These are phyloP conservation scores for Notodonta ziczac DNA, from an alignment of 2,888 invertebrate genomes.

Conservation along the genomic window DNA sequence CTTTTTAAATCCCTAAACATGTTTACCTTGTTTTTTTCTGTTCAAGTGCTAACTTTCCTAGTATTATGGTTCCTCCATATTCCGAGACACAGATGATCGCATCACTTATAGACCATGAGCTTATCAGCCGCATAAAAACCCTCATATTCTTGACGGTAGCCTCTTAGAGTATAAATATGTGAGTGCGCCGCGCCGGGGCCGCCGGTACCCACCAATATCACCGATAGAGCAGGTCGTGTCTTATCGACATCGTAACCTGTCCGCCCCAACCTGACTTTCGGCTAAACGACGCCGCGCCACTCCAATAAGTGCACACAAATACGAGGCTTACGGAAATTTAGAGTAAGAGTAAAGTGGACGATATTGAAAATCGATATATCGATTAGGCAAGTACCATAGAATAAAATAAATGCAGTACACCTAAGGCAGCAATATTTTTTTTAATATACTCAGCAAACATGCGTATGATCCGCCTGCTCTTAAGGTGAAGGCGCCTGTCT, in stretches of 20 bases:
- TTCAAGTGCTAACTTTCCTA: too few relatives aligned
- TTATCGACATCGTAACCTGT: slow-evolving; percentile 63
- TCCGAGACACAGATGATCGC: background rate
- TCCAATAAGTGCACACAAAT: slow-evolving; percentile 39
- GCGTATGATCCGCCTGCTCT: too few relatives aligned
- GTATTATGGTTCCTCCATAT: too few relatives aligned
- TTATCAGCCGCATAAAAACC: background rate
- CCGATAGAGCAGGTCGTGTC: slow-evolving; percentile 61
- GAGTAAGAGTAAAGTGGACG: background rate
- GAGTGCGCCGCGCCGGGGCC: slow-evolving; percentile 25
- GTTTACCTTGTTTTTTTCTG: too few relatives aligned
- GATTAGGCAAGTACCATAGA: background rate
- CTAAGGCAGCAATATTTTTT: too few relatives aligned
- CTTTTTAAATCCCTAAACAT: too few relatives aligned
- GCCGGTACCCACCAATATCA: slow-evolving; percentile 55
- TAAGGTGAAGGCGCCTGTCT: too few relatives aligned
- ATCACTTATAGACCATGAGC: background rate
- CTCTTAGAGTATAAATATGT: slow-evolving; percentile 30
- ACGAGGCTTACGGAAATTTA: slow-evolving; percentile 7
- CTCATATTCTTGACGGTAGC: slow-evolving; percentile 16
- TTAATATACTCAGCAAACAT: too few relatives aligned
- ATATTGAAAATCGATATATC: background rate
- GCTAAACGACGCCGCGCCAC: slow-evolving; percentile 53
- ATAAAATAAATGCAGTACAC: background rate
- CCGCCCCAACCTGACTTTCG: slow-evolving; percentile 28